A percentile compares a stretch with the other conserved stretches of the same genome.
Conservation (phyloP, 2,888 invertebrate species). For the Parelbella ahira region DNA sequence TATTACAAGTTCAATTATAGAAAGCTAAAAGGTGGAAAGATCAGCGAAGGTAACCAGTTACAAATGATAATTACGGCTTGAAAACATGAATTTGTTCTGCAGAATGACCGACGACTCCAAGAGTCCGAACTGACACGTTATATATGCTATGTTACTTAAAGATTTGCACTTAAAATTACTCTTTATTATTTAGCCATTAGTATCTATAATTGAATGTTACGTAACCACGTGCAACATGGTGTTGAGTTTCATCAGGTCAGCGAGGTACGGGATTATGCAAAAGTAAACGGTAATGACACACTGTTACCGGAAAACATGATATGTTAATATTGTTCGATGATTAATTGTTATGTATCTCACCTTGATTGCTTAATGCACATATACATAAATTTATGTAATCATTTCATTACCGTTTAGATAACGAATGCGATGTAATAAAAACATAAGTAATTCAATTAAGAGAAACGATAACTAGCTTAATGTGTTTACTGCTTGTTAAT, state of each 20-base stretch:
- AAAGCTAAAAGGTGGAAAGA: conserved; percentile 23
- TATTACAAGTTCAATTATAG: conserved; percentile 19
- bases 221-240: conserved; percentile 11
- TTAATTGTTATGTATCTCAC: conserved; percentile 29
- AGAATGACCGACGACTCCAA: conserved; percentile 27
- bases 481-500: too few relatives aligned
- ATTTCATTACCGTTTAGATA: neutral
- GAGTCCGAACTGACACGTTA: conserved; percentile 24
- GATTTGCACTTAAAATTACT: conserved; percentile 9
- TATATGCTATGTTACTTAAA: conserved; percentile 10
- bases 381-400: neutral
- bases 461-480: too few relatives aligned
- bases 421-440: neutral
- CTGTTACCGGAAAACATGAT: conserved; percentile 33
- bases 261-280: conserved; percentile 38
- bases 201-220: conserved; percentile 7
- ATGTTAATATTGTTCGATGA: conserved; percentile 35
- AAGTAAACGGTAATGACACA: conserved; percentile 41
- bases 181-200: conserved; percentile 10
- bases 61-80: conserved; percentile 25
- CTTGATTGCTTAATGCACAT: conserved; percentile 7
- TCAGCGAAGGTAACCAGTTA: conserved; percentile 22
- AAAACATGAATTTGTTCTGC: conserved; percentile 19
- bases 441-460: too few relatives aligned
- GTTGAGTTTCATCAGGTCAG: conserved; percentile 31